These are phyloP conservation scores for Drosophila anomalipes DNA, from an alignment of 2,888 invertebrate species.

Conservation along the genomic window DNA sequence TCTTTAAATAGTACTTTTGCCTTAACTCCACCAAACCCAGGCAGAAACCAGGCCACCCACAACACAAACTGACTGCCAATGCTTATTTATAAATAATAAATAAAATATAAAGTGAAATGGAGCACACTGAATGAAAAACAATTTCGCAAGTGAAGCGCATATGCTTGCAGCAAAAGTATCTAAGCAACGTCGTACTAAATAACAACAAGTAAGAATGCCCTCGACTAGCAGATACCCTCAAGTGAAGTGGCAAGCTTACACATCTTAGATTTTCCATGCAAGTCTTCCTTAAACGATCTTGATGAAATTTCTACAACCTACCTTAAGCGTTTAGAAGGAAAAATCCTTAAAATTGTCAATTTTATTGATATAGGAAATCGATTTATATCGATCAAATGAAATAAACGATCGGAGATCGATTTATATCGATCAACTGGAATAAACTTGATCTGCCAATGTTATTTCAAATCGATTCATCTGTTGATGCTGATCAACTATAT, in stretches of 20 bases:
- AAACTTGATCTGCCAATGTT: neutral
- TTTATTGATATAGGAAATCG: neutral
- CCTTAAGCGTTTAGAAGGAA: neutral
- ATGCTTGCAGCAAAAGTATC: neutral
- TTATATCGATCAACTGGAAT: neutral
- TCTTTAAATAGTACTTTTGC: neutral
- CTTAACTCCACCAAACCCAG: neutral
- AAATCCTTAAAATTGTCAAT: neutral
- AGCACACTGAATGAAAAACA: slow-evolving; percentile 35
- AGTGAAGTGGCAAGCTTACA: fast-evolving
- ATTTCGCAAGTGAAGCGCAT: slow-evolving; percentile 2
- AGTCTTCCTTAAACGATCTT: neutral
- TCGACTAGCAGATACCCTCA: neutral
- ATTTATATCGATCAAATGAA: neutral
- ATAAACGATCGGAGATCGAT: neutral
- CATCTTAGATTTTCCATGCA: neutral
- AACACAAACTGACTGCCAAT: neutral
- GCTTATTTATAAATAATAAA: slow-evolving; percentile 38
- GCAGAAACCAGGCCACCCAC: slow-evolving; percentile 49
- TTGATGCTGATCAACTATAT: neutral
- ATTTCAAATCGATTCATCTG: neutral
- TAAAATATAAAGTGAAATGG: slow-evolving; percentile 52
- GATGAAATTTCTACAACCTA: neutral
- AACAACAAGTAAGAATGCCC: neutral
- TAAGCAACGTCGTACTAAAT: neutral